Evolutionary conservation across 2,888 invertebrate species (phyloP).

Genomic region (Tinea trinotella): DNA sequence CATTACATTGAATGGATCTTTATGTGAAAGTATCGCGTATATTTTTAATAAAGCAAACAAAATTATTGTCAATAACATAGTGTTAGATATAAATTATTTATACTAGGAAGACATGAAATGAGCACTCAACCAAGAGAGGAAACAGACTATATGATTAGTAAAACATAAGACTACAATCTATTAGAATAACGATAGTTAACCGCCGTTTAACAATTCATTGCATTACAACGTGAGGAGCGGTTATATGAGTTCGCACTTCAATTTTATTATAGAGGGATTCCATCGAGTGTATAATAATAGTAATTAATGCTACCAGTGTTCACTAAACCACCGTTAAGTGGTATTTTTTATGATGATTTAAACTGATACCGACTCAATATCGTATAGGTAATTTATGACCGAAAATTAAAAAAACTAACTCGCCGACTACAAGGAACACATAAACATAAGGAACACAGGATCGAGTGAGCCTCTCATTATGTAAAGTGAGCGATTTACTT

Average conservation of each 20-base stretch:
- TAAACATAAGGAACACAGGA: conserved; percentile 10
- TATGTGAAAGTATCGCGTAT: too few relatives aligned
- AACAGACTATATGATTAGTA: too few relatives aligned
- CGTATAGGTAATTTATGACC: conserved; percentile 52
- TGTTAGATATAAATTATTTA: too few relatives aligned
- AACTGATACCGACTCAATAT: conserved; percentile 53
- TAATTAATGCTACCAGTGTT: conserved; percentile 57
- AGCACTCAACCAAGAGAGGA: neutral
- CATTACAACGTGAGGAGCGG: neutral
- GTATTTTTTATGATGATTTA: conserved; percentile 60
- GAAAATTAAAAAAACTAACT: conserved; percentile 27
- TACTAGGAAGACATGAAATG: neutral
- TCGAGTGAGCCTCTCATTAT: conserved; percentile 25
- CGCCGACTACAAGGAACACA: neutral
- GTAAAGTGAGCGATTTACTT: conserved; percentile 46
- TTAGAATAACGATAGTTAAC: neutral
- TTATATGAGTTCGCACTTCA: conserved; percentile 27
- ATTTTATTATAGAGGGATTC: conserved; percentile 48
- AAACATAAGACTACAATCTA: too few relatives aligned
- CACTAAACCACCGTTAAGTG: conserved; percentile 62
- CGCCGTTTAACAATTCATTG: neutral
- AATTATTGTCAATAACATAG: too few relatives aligned
- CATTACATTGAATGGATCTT: too few relatives aligned
- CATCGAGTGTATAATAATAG: conserved; percentile 64
- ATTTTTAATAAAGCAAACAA: too few relatives aligned